phyloP scores from a whole-genome alignment of 2,888 invertebrate genomes.

The Hemistola chrysoprasaria region DNA sequence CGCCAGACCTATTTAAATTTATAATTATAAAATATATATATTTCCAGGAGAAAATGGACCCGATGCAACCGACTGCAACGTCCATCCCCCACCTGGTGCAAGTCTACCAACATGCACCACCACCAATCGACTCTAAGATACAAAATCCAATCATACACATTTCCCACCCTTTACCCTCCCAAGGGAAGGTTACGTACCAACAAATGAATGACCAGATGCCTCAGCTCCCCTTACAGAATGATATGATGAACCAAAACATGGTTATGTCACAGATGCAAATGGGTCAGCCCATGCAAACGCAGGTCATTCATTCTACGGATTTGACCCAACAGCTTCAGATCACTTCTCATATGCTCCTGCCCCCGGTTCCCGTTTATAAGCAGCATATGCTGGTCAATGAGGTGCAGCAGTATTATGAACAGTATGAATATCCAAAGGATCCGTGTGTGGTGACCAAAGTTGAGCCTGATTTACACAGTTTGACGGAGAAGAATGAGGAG shows the following conservation, averaged over 20 bases:
- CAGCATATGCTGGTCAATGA: slow-evolving; percentile 62
- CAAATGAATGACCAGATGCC: slow-evolving; percentile 61
- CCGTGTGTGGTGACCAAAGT: slow-evolving; percentile 52
- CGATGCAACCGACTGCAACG: slow-evolving; percentile 47
- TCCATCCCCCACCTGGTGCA: slow-evolving; percentile 63
- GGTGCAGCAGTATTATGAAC: slow-evolving; percentile 57
- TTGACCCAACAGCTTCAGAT: slow-evolving; percentile 59
- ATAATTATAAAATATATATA: no score
- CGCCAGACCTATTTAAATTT: no score
- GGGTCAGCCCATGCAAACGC: slow-evolving; percentile 42
- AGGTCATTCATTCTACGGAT: slow-evolving; percentile 51
- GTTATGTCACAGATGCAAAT: slow-evolving; percentile 62
- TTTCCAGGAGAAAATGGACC: slow-evolving; percentile 56
- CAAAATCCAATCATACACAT: slow-evolving; percentile 57
- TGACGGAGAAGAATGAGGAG: slow-evolving; percentile 48
- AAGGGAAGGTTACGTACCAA: slow-evolving; percentile 62
- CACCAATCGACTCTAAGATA: slow-evolving; percentile 42
- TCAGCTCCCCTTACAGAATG: slow-evolving; percentile 49
- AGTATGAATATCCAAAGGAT: slow-evolving; percentile 61
- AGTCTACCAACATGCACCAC: slow-evolving; percentile 60
- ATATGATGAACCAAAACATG: slow-evolving; percentile 58
- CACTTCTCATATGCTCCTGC: slow-evolving; percentile 62
- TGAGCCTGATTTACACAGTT: slow-evolving; percentile 43
- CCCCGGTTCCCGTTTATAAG: slow-evolving; percentile 54
- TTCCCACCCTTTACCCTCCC: slow-evolving; percentile 53